phyloP scores from a whole-genome alignment of 2,888 invertebrate genomes.

The Hetaerina titia region DNA sequence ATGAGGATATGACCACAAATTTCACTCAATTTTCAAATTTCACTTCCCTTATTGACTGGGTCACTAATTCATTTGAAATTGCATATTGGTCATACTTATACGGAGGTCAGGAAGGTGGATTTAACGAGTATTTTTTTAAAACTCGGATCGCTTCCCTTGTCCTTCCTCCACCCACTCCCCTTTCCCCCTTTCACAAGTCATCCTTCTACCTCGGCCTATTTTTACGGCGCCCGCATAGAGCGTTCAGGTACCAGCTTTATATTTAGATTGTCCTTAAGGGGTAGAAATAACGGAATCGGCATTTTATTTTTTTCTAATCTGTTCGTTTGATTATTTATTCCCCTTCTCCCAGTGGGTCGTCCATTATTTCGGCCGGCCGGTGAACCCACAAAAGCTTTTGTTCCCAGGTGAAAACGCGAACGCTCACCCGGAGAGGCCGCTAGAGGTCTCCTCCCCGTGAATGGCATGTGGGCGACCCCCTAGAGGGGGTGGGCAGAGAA shows the following conservation, averaged over 20 bases:
- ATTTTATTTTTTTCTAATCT: background rate
- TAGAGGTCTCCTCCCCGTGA: too few relatives aligned
- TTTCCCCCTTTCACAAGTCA: background rate
- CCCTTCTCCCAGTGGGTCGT: background rate
- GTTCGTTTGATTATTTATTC: constrained; percentile 15
- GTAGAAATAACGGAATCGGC: background rate
- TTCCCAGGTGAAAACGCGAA: background rate
- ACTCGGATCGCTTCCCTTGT: background rate
- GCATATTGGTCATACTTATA: background rate
- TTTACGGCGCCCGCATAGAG: constrained; percentile 14
- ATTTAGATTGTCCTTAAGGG: constrained; percentile 12
- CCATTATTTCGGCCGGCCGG: background rate
- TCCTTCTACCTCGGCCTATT: background rate
- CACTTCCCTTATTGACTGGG: background rate
- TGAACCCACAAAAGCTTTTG: background rate
- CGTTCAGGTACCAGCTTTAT: background rate
- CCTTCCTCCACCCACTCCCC: background rate
- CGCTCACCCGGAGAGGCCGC: background rate
- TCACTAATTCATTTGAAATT: background rate
- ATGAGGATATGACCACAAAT: too few relatives aligned
- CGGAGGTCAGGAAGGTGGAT: background rate
- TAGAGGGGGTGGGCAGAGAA: too few relatives aligned
- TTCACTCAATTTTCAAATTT: too few relatives aligned
- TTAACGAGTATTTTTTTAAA: background rate
- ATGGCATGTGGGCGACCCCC: background rate